Conservation (phyloP, 2,797 vertebrate species). For the Lerista edwardsae region DNA sequence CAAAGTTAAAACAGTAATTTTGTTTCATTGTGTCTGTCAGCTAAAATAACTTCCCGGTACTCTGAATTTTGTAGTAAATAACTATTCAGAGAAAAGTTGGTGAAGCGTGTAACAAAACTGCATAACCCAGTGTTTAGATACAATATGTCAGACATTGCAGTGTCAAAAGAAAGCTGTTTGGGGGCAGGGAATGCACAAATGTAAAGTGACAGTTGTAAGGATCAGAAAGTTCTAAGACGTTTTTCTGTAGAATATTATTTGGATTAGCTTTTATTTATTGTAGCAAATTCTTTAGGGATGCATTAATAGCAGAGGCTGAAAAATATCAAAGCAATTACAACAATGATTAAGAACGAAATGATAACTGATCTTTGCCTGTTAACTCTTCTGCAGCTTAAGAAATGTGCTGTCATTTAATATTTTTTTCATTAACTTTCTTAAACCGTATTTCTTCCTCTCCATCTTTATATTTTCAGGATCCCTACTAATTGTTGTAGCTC, state of each 20-base stretch:
- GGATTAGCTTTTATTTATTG: background rate
- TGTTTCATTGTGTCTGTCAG: background rate
- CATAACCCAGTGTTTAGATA: slow-evolving; percentile 38
- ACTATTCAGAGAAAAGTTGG: background rate
- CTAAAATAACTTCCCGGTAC: background rate
- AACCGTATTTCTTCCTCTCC: slow-evolving; percentile 38
- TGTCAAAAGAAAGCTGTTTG: background rate
- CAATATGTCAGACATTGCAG: background rate
- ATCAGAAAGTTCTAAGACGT: background rate
- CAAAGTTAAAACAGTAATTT: slow-evolving; percentile 32
- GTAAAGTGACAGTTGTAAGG: background rate
- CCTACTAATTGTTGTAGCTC: slow-evolving; percentile 48
- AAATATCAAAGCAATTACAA: background rate
- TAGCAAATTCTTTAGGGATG: background rate
- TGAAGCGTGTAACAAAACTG: background rate
- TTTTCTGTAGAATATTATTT: background rate
- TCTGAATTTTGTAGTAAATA: background rate
- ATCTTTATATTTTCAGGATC: slow-evolving; percentile 48
- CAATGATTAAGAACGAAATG: background rate
- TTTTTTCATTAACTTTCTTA: slow-evolving; percentile 35
- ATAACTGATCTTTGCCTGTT: slow-evolving; percentile 8
- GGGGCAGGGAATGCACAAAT: background rate
- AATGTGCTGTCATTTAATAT: slow-evolving; percentile 23
- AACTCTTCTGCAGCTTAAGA: slow-evolving; percentile 31
- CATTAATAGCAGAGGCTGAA: background rate